phyloP scores from a whole-genome alignment of 2,888 invertebrate genomes.

The Ennomos quercinarius region DNA sequence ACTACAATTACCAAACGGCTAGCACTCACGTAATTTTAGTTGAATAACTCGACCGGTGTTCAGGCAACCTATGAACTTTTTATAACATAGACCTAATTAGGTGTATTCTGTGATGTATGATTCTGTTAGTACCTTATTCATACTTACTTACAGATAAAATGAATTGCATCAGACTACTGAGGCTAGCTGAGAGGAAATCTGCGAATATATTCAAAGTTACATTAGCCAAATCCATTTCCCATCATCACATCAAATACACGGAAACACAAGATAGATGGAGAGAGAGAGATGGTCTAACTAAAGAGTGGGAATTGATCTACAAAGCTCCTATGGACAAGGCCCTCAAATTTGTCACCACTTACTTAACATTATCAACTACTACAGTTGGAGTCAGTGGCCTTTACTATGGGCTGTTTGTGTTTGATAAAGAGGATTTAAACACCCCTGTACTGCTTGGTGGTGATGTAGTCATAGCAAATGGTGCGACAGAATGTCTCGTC shows the following conservation, averaged over 20 bases:
- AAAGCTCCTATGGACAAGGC: conserved; percentile 74
- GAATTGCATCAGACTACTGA: conserved; percentile 61
- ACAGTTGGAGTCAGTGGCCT: conserved; percentile 50
- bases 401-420: conserved; percentile 66
- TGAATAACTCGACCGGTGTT: too few species aligned
- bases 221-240: conserved; percentile 52
- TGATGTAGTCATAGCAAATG: conserved; percentile 70
- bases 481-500: conserved; percentile 63
- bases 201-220: conserved; percentile 46
- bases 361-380: conserved; percentile 65
- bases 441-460: conserved; percentile 65
- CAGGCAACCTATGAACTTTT: too few species aligned
- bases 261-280: conserved; percentile 70
- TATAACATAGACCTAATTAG: too few species aligned
- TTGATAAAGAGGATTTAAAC: conserved; percentile 58
- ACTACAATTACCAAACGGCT: too few species aligned
- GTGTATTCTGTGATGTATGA: too few species aligned
- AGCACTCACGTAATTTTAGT: too few species aligned
- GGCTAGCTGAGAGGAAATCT: conserved; percentile 46
- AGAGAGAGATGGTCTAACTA: conserved; percentile 64
- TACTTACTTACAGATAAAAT: conserved; percentile 40
- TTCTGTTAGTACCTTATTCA: conserved; percentile 7
- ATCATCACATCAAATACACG: conserved; percentile 66
- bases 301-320: conserved; percentile 72
- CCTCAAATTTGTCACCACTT: conserved; percentile 62